Conservation (phyloP, 2,797 vertebrate genomes). For the Poecilia velifera region DNA sequence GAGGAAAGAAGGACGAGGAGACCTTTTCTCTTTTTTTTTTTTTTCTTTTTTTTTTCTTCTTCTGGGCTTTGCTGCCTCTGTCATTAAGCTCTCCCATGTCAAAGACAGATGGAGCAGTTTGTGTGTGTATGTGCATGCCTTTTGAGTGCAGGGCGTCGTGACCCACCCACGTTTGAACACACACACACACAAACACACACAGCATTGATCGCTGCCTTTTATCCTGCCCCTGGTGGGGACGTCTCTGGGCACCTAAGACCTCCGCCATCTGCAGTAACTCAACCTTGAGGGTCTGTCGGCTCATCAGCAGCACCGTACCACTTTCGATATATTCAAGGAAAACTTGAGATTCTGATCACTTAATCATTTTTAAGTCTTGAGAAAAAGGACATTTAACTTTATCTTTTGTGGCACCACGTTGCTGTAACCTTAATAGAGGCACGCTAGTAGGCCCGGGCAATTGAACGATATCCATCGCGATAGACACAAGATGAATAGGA, state of each 20-base stretch:
- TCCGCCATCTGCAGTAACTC: conserved; percentile 74
- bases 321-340: conserved; percentile 16
- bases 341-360: conserved; percentile 29
- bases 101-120: conserved; percentile 78
- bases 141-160: conserved; percentile 64
- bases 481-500: too few relatives aligned
- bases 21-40: conserved; percentile 63
- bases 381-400: neutral
- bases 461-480: too few relatives aligned
- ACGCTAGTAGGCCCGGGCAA: too few relatives aligned
- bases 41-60: conserved; percentile 20
- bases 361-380: conserved; percentile 3
- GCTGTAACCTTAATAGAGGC: too few relatives aligned
- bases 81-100: conserved; percentile 85
- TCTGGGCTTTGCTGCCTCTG: conserved; percentile 78
- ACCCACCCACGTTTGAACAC: conserved; percentile 60
- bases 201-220: conserved; percentile 57
- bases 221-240: conserved; percentile 65
- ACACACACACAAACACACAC: conserved; percentile 27
- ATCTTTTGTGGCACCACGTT: neutral
- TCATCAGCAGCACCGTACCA: conserved; percentile 53
- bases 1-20: conserved; percentile 42
- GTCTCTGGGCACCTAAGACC: conserved; percentile 71
- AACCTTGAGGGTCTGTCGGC: conserved; percentile 58
- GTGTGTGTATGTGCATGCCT: conserved; percentile 50